Conservation (phyloP, 2,888 invertebrate species). For the Magallana nippona region DNA sequence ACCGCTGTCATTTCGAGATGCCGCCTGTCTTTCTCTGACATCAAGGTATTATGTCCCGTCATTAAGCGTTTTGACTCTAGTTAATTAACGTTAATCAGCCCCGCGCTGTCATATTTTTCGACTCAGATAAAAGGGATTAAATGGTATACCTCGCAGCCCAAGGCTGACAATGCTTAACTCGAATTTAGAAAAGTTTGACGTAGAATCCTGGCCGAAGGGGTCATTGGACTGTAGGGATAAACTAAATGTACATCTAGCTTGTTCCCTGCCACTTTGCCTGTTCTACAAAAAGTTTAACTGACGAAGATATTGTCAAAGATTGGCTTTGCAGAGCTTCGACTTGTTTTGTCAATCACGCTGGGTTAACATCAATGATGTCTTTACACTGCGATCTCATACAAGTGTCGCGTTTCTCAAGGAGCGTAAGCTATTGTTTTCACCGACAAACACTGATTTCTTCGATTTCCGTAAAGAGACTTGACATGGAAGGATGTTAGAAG, state of each 20-base stretch:
- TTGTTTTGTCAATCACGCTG: background rate
- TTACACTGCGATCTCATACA: background rate
- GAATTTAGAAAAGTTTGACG: background rate
- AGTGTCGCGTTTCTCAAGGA: background rate
- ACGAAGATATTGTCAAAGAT: background rate
- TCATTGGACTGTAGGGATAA: too few relatives aligned
- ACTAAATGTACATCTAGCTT: too few relatives aligned
- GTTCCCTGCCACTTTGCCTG: too few relatives aligned
- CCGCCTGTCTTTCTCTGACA: conserved; percentile 12
- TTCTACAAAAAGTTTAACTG: too few relatives aligned
- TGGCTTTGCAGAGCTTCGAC: background rate
- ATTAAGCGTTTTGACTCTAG: conserved; percentile 26
- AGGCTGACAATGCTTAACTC: background rate
- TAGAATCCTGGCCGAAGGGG: background rate
- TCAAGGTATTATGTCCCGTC: conserved; percentile 32
- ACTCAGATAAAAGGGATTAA: conserved; percentile 30
- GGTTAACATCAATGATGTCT: background rate
- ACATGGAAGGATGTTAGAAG: background rate
- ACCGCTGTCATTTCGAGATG: background rate
- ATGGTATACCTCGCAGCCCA: background rate
- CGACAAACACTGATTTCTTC: background rate
- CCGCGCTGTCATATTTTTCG: conserved; percentile 1
- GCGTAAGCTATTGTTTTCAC: background rate
- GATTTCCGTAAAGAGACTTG: background rate
- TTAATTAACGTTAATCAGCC: conserved; percentile 20